These are phyloP conservation scores for Empidonax traillii DNA, from an alignment of 2,113 vertebrate species.

Conservation along the genomic window DNA sequence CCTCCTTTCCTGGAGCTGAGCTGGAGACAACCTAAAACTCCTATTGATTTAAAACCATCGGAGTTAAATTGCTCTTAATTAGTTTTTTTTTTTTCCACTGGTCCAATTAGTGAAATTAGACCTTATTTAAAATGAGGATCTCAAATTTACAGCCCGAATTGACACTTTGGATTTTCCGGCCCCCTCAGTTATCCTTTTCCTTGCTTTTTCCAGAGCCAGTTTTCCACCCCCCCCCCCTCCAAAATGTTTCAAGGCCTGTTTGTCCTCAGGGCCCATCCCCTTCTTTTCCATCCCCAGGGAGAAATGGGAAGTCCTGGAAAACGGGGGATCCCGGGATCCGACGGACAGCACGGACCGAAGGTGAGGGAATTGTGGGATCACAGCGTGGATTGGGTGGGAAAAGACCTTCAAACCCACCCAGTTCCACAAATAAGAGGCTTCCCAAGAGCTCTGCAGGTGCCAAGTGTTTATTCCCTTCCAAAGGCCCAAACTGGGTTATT, in stretches of 20 bases:
- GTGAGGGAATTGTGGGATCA: constrained; percentile 23
- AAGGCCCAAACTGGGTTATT: not conserved
- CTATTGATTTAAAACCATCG: not conserved
- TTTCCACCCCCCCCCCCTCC: not conserved
- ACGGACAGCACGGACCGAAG: constrained; percentile 78
- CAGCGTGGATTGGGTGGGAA: not conserved
- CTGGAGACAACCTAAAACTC: not conserved
- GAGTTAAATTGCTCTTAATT: not conserved
- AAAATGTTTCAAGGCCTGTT: not conserved
- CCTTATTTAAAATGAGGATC: too few relatives aligned
- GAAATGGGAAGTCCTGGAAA: constrained; percentile 76
- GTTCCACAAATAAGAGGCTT: not conserved
- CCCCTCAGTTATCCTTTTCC: too few relatives aligned
- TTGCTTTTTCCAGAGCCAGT: not conserved
- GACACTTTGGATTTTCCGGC: not conserved
- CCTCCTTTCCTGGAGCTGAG: not conserved
- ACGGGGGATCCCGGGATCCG: constrained; percentile 73
- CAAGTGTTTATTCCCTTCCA: accelerated
- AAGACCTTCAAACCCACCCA: not conserved
- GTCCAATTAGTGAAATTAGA: accelerated
- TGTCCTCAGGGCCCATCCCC: not conserved
- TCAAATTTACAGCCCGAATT: not conserved
- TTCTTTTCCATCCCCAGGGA: constrained; percentile 71
- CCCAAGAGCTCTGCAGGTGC: not conserved
- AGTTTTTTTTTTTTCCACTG: too few relatives aligned